A percentile compares a stretch with the other conserved stretches of the same genome.
These are phyloP conservation scores for Parambassis ranga DNA, from an alignment of 2,797 vertebrate species.

Conservation along the genomic window DNA sequence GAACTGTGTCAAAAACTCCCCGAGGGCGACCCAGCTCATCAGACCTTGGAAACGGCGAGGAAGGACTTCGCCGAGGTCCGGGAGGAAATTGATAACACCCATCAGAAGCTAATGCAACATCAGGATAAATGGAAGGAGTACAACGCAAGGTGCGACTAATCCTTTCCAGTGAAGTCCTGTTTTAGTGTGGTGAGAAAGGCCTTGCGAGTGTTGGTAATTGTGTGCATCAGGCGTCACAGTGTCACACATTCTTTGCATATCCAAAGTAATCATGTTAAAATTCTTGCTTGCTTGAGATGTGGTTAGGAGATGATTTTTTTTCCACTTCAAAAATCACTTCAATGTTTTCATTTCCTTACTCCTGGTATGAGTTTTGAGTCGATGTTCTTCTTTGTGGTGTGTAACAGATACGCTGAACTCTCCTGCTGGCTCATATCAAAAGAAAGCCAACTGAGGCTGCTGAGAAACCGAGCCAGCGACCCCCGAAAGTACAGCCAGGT, in stretches of 20 bases:
- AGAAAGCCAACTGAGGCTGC: constrained; percentile 85
- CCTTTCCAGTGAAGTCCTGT: not conserved
- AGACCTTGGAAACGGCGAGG: constrained; percentile 76
- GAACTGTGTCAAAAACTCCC: constrained; percentile 92
- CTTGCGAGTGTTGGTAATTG: not conserved
- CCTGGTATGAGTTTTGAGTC: not conserved
- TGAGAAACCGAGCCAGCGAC: constrained; percentile 82
- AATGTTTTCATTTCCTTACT: no score
- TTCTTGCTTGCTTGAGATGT: not conserved
- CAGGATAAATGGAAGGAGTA: constrained; percentile 94
- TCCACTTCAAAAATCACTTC: no score
- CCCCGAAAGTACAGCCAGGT: constrained; percentile 85
- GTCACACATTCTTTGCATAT: constrained; percentile 6
- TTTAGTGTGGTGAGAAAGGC: not conserved
- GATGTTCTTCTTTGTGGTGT: not conserved
- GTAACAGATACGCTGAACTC: constrained; percentile 84
- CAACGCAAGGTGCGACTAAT: constrained; percentile 82
- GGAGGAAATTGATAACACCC: constrained; percentile 84
- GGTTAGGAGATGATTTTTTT: no score
- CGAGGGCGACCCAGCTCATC: constrained; percentile 81
- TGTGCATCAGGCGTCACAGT: no score
- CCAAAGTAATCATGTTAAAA: constrained; percentile 1
- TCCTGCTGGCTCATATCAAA: constrained; percentile 90
- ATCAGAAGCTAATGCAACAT: constrained; percentile 84
- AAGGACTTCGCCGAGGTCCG: constrained; percentile 81